These are phyloP conservation scores for Calameuta idolon DNA, from an alignment of 2,888 invertebrate genomes.

Conservation along the genomic window DNA sequence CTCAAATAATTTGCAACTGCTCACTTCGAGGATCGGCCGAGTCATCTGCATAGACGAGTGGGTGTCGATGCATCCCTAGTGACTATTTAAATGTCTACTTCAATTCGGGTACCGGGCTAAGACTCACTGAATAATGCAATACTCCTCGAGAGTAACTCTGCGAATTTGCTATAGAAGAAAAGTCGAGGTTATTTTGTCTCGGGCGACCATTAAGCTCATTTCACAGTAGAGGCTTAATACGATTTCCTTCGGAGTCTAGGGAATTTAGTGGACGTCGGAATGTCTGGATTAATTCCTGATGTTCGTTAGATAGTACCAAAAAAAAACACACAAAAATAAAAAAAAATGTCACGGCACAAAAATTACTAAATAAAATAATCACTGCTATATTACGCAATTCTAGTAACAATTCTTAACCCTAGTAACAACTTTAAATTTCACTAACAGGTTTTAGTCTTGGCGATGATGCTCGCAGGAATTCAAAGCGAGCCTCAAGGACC, in stretches of 20 bases:
- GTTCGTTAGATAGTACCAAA: neutral
- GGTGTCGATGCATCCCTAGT: constrained; percentile 24
- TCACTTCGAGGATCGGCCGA: constrained; percentile 33
- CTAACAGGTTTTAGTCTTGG: constrained; percentile 44
- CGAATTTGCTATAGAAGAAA: neutral
- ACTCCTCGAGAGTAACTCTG: neutral
- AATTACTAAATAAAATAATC: no score
- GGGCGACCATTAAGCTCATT: neutral
- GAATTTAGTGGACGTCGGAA: neutral
- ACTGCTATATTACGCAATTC: neutral
- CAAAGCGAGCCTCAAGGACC: constrained; percentile 67
- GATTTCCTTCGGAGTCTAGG: neutral
- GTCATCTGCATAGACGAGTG: constrained; percentile 36
- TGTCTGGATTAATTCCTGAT: neutral
- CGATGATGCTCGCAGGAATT: constrained; percentile 64
- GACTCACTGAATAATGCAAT: constrained; percentile 25
- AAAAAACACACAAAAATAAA: neutral
- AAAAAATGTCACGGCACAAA: constrained; percentile 18
- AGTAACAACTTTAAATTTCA: neutral
- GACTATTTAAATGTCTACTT: constrained; percentile 36
- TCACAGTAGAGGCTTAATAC: neutral
- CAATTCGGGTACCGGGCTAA: constrained; percentile 1
- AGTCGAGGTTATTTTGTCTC: neutral
- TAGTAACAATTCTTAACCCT: neutral
- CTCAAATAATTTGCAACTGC: constrained; percentile 41